Percentiles rank a stretch among this genome's conserved stretches.
Conservation (phyloP, 2,113 vertebrate genomes). For the Scophthalmus maximus region DNA sequence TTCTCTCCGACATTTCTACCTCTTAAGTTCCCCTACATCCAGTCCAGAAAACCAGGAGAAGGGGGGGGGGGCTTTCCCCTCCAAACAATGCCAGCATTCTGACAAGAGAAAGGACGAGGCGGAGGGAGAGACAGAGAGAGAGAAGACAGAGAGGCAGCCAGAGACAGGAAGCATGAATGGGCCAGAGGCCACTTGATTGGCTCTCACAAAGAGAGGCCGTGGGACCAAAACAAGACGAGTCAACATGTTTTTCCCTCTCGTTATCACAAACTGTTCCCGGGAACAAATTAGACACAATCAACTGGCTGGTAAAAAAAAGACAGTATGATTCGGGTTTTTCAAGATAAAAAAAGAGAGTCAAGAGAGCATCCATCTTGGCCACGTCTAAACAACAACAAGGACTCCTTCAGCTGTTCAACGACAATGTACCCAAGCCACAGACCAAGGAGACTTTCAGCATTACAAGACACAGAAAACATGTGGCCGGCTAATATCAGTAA, state of each 20-base stretch:
- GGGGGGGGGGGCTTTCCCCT: conserved; percentile 38
- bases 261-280: neutral
- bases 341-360: neutral
- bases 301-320: neutral
- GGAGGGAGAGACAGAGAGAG: neutral
- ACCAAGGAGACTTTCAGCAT: neutral
- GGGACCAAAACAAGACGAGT: conserved; percentile 32
- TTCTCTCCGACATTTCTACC: conserved; percentile 12
- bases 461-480: too few species aligned
- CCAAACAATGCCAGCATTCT: conserved; percentile 59
- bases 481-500: neutral
- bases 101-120: conserved; percentile 10
- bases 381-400: neutral
- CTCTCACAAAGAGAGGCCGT: conserved; percentile 26
- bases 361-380: neutral
- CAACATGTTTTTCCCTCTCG: conserved; percentile 23
- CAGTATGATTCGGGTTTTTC: neutral
- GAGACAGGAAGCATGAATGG: conserved; percentile 41
- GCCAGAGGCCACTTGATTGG: conserved; percentile 36
- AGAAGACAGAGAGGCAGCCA: conserved; percentile 17
- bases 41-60: conserved; percentile 5
- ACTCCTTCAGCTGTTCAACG: neutral
- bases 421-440: too few species aligned
- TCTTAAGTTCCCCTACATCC: conserved; percentile 7
- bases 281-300: conserved; percentile 8